These are phyloP conservation scores for Trididemnum miniatum DNA, from an alignment of 23 tunicate species.

Conservation along the genomic window DNA sequence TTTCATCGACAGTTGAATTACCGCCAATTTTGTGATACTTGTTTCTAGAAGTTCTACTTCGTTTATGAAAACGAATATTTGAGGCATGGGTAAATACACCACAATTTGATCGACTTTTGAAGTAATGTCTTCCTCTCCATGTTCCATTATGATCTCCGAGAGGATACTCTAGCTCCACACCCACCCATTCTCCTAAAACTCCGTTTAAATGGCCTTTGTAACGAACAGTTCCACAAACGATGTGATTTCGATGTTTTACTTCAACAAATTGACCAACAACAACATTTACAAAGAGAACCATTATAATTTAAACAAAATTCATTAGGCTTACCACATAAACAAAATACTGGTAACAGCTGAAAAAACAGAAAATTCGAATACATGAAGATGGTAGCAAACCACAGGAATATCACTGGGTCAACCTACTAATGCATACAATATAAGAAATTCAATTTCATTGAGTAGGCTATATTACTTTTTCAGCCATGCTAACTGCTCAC, in stretches of 20 bases:
- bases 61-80: slow-evolving; percentile 52
- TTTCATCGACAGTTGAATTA: slow-evolving; percentile 35
- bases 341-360: too few relatives aligned
- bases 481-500: too few relatives aligned
- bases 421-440: too few relatives aligned
- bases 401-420: too few relatives aligned
- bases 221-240: slow-evolving; percentile 67
- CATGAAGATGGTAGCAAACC: too few relatives aligned
- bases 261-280: slow-evolving; percentile 63
- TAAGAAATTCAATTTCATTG: too few relatives aligned
- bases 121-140: slow-evolving; percentile 90
- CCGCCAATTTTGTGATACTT: slow-evolving; percentile 40
- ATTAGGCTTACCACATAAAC: too few relatives aligned
- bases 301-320: background rate
- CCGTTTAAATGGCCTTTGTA: slow-evolving; percentile 88
- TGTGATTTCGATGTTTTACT: slow-evolving; percentile 38
- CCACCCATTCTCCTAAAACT: slow-evolving; percentile 81
- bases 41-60: slow-evolving; percentile 38
- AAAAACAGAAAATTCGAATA: too few relatives aligned
- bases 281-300: slow-evolving; percentile 78
- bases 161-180: slow-evolving; percentile 78
- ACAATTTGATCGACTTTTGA: slow-evolving; percentile 60
- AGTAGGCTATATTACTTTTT: too few relatives aligned
- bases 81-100: slow-evolving; percentile 90
- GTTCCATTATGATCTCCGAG: slow-evolving; percentile 84